phyloP scores from a whole-genome alignment of 2,888 invertebrate species.

The Teleogryllus oceanicus region DNA sequence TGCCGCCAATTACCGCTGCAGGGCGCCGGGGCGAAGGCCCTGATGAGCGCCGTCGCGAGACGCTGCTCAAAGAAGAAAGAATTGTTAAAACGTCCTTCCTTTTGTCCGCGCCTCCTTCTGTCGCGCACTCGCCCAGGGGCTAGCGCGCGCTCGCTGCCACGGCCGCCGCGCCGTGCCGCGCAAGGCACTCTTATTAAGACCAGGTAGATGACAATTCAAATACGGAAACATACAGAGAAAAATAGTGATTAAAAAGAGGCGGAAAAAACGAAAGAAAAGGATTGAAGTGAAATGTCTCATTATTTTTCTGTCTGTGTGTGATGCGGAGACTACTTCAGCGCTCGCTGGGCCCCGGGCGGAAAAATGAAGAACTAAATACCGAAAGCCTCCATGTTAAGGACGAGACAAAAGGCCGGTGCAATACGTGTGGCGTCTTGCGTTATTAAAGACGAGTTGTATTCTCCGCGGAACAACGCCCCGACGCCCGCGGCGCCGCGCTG shows the following conservation, averaged over 20 bases:
- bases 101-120: no score
- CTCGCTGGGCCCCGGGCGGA: not conserved
- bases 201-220: slow-evolving; percentile 18
- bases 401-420: slow-evolving; percentile 7
- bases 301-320: slow-evolving; percentile 29
- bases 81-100: no score
- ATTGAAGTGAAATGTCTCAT: slow-evolving; percentile 37
- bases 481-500: no score
- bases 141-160: no score
- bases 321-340: slow-evolving; percentile 1
- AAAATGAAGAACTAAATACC: slow-evolving; percentile 18
- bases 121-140: no score
- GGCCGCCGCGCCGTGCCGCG: not conserved
- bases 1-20: no score
- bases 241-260: slow-evolving; percentile 4
- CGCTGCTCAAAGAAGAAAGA: no score
- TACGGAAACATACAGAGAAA: slow-evolving; percentile 18
- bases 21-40: no score
- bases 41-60: no score
- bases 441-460: slow-evolving; percentile 5
- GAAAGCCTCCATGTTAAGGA: slow-evolving; percentile 6
- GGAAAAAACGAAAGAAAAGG: slow-evolving; percentile 31
- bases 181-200: not conserved
- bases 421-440: slow-evolving; percentile 4
- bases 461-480: not conserved